Conservation (phyloP, 37 sponge, comb jelly and placozoan species). For the Haliclona indistincta region DNA sequence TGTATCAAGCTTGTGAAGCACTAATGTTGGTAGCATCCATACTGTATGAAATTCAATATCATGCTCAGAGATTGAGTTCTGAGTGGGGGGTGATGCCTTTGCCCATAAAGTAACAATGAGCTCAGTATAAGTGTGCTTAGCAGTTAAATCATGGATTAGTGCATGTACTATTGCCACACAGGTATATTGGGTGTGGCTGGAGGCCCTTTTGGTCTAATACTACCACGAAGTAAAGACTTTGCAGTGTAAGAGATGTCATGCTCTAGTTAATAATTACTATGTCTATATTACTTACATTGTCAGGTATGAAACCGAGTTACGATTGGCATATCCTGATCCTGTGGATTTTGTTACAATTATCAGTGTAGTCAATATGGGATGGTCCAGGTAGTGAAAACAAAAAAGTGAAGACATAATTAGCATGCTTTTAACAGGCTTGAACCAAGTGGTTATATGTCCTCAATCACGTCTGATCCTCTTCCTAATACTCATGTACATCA, state of each 20-base stretch:
- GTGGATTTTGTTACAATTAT: constrained; percentile 38
- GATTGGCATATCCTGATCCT: constrained; percentile 54
- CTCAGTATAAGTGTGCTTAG: too few species aligned
- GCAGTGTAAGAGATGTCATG: constrained; percentile 36
- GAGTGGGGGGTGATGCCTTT: too few species aligned
- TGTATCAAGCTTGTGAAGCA: too few species aligned
- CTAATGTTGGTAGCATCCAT: too few species aligned
- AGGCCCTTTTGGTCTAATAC: constrained; percentile 68
- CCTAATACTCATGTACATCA: constrained; percentile 57
- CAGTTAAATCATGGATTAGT: too few species aligned
- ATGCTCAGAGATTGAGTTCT: too few species aligned
- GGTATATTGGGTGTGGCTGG: constrained; percentile 79
- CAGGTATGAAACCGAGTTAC: constrained; percentile 45
- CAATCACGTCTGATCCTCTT: constrained; percentile 57
- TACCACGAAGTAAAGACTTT: constrained; percentile 73
- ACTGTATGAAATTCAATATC: too few species aligned
- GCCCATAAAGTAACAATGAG: too few species aligned
- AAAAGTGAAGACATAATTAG: not conserved
- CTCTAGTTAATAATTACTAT: not conserved
- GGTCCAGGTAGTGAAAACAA: constrained; percentile 59
- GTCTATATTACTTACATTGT: not conserved
- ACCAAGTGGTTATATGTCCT: constrained; percentile 78
- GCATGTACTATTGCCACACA: constrained; percentile 13
- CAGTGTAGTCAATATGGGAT: constrained; percentile 47
- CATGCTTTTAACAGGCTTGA: constrained; percentile 30